Evolutionary conservation across 2,113 vertebrate species (phyloP).

Genomic region (Tamias sibiricus): DNA sequence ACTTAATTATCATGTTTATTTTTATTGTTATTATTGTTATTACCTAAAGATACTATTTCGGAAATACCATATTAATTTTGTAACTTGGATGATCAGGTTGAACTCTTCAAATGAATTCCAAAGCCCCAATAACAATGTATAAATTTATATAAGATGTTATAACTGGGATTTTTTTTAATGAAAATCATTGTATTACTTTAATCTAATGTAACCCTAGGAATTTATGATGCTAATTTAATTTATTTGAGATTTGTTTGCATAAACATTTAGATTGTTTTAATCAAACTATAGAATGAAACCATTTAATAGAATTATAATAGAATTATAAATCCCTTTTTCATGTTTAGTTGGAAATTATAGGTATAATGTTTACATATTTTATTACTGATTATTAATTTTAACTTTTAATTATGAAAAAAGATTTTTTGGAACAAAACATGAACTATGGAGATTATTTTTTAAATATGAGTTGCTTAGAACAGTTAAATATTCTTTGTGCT

Average conservation of each 20-base stretch:
- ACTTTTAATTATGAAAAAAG: neutral
- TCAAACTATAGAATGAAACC: neutral
- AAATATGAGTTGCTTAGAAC: neutral
- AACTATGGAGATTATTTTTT: neutral
- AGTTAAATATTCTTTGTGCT: neutral
- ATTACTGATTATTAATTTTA: neutral
- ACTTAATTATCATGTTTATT: neutral
- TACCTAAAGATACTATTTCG: neutral
- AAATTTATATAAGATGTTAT: neutral
- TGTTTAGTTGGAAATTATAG: neutral
- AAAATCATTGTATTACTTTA: neutral
- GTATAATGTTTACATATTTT: neutral
- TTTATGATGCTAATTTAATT: neutral
- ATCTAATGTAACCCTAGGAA: neutral
- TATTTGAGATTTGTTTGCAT: neutral
- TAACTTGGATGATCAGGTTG: neutral
- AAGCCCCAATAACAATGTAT: neutral
- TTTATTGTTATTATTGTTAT: neutral
- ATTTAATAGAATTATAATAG: neutral
- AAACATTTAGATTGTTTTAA: neutral
- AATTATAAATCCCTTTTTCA: neutral
- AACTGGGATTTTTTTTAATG: neutral
- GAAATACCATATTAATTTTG: neutral
- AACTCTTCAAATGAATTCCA: neutral
- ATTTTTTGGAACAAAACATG: neutral